Base-by-base conservation (phyloP, 2,888 invertebrate genomes). In the Orchestes rusci region DNA sequence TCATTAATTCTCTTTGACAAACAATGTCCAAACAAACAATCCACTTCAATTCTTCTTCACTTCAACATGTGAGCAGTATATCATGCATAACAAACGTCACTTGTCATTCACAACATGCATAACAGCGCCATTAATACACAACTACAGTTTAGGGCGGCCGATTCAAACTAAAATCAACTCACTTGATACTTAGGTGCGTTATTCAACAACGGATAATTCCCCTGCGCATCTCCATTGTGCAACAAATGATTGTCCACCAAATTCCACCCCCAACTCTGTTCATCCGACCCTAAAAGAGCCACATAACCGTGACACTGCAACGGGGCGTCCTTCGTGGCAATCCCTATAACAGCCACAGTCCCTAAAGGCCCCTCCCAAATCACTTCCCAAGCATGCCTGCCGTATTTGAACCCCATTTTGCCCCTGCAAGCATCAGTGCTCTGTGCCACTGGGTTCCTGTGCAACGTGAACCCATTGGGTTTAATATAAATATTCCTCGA, bases 221-320 rank as follows among this genome's bases (percentile, higher is more conserved):
- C 94, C 70, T 91, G 89, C 53, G 86, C 85, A 70, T 93, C 89
- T 41, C 96, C 96, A 74, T 95, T 94, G 68, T 99, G 96, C 58
- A 96, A 73, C 56, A 97, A 78, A 71, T 90, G 84, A 74, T 96
- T 97, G 72, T 97, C 96, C 38, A 97, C 96, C 58, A 99, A 76
- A 76, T 97, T 97, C 97, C 97, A 99, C 10, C 97, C 97, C 97
- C 97, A 99, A 62, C 94, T 95, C 67, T 96, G 88, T 66, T 93
- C 91, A 72, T 97, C 94, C 3, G 90, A 87, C 19, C 97, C 97
- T 51, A 97, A 72, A 46, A 99, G 73, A 5, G 95, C 89, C 38
- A 95, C 87, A 73, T 99, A 99, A 42, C 97, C 96, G 60, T 87
- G 90, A 67, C 91, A 90, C 66, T 96, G 90, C 51, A 96, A 72